Percentiles rank a stretch among this genome's conserved stretches.
Conservation (phyloP, 2,797 vertebrate species). For the Xenentodon cancila region DNA sequence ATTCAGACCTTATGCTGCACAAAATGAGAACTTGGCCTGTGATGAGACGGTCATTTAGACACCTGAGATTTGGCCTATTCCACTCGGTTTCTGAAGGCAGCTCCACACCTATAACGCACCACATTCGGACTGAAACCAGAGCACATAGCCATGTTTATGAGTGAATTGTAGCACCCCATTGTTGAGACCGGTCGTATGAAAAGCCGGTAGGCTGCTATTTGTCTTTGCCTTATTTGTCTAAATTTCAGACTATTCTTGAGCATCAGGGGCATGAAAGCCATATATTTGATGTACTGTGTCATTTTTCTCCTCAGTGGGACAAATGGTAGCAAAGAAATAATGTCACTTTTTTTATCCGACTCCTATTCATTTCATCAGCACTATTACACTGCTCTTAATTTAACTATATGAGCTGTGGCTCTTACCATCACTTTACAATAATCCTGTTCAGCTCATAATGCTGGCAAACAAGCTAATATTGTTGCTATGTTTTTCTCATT, state of each 20-base stretch:
- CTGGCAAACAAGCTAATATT: conserved; percentile 7
- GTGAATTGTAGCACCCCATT: conserved; percentile 56
- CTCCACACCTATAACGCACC: conserved; percentile 51
- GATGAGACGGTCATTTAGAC: conserved; percentile 77
- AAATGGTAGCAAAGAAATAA: conserved; percentile 49
- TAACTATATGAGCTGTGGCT: conserved; percentile 1
- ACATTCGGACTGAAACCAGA: conserved; percentile 59
- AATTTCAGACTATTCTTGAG: conserved; percentile 63
- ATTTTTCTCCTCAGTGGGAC: conserved; percentile 29
- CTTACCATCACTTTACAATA: conserved; percentile 6
- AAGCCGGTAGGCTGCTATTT: conserved; percentile 56
- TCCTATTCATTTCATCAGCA: conserved; percentile 21
- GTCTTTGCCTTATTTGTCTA: conserved; percentile 70
- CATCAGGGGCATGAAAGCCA: conserved; percentile 60
- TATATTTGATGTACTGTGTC: conserved; percentile 65
- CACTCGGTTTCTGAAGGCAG: conserved; percentile 74
- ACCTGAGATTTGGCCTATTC: conserved; percentile 79
- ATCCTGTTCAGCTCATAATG: conserved; percentile 7
- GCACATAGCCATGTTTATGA: conserved; percentile 69
- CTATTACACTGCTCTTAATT: not conserved
- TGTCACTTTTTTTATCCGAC: conserved; percentile 17
- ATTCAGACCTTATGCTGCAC: conserved; percentile 51
- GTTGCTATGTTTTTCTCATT: conserved; percentile 8
- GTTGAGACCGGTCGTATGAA: conserved; percentile 64
- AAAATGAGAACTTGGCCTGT: conserved; percentile 70